Conservation (phyloP, 2,113 vertebrate species). For the Eublepharis macularius region DNA sequence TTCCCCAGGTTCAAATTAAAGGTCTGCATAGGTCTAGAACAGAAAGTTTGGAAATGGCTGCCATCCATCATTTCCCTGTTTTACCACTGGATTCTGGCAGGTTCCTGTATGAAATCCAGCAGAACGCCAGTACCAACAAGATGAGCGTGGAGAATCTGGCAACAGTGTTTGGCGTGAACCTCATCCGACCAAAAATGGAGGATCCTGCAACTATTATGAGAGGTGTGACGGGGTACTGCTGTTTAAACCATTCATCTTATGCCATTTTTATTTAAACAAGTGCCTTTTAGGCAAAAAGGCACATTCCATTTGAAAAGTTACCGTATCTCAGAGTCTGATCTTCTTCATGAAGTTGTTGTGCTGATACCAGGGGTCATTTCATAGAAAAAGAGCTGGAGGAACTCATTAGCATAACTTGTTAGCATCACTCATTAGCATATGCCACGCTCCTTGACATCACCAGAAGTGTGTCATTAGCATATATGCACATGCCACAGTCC, state of each 20-base stretch:
- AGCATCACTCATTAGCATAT: too few species aligned
- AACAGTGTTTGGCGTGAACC: slow-evolving; percentile 95
- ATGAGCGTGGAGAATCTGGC: slow-evolving; percentile 98
- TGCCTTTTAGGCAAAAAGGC: not conserved
- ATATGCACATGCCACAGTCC: too few species aligned
- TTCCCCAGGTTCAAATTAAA: not conserved
- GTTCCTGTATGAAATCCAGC: slow-evolving; percentile 92
- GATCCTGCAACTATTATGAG: slow-evolving; percentile 94
- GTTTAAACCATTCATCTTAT: not conserved
- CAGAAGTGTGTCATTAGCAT: too few species aligned
- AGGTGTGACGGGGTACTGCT: slow-evolving; percentile 71
- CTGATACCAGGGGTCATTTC: too few species aligned
- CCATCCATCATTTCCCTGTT: not conserved
- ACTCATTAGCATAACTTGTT: too few species aligned
- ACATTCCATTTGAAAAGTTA: not conserved
- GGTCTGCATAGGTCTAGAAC: not conserved
- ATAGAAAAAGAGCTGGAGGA: too few species aligned
- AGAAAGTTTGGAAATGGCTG: not conserved
- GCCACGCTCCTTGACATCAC: too few species aligned
- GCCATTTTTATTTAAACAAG: not conserved
- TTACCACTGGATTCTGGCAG: slow-evolving; percentile 65
- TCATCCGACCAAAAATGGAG: slow-evolving; percentile 90
- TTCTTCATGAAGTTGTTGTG: too few species aligned
- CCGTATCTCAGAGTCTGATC: too few species aligned
- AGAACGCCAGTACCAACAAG: slow-evolving; percentile 88